Base-by-base conservation (phyloP, 2,113 vertebrate species). In the Bubo blakistoni region DNA sequence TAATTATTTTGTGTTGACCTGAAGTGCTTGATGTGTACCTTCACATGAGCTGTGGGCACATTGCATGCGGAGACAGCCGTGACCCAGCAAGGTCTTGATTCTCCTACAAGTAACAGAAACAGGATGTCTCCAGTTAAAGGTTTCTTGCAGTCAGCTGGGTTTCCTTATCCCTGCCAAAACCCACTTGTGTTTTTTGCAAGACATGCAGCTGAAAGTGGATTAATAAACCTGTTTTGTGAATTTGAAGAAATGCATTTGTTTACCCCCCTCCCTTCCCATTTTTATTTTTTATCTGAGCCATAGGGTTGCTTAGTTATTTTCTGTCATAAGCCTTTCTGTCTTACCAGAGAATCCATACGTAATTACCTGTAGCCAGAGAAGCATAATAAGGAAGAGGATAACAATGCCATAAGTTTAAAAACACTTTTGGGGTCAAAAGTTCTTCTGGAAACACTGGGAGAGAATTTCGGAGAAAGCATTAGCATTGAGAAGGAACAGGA, bases 391-490 rank as follows among this genome's bases (percentile, higher is more conserved):
- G 76, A 86, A 81, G 38, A 95, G 80, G 58, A 80, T 96, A 92
- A 94, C 90, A 95, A 92, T 92, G 81, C 85, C 3, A 2, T 93
- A 91, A 91, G 89, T 92, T 92, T 95, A 66, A 97, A 97, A 97
- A 87, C 95, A 92, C 32, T 80, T 66, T 62, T 44, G 81, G 86
- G 95, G 95, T 97, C 91, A 96, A 92, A 95, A 98, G 95, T 96
- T 97, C 93, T 92, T 86, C 76, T 91, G 78, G 90, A 96, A 96
- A 96, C 82, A 91, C 67, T 80, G 80, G 73, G 76, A 87, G 76
- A 94, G 94, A 94, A 78, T 97, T 97, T 97, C 95, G 94, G 90
- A 95, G 92, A 96, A 97, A 95, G 81, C 80, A 63, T 91, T 96
- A 81, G 66, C 79, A 30, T 70, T 93, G 88, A 65, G 91, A 94